Conservation (phyloP, 1,140 invertebrate species). For the Drosophila chauvacae region DNA sequence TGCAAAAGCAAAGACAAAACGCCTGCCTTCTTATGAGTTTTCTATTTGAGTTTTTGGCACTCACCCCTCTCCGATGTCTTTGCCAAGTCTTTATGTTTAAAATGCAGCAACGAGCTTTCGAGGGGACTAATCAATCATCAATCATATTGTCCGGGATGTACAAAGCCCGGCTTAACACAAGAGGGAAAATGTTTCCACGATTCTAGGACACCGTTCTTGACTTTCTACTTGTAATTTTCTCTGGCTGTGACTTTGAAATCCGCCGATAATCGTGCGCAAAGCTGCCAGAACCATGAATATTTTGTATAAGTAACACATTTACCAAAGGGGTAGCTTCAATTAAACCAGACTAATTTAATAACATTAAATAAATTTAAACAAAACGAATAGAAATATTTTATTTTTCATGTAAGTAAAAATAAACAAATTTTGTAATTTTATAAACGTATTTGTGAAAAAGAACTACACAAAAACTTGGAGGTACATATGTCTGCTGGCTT, state of each 20-base stretch:
- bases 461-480: not conserved
- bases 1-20: slow-evolving; percentile 10
- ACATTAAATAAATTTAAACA: not conserved
- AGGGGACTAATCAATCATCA: slow-evolving; percentile 69
- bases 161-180: slow-evolving; percentile 55
- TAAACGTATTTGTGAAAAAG: not conserved
- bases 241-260: slow-evolving; percentile 46
- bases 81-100: slow-evolving; percentile 53
- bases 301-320: slow-evolving; percentile 28
- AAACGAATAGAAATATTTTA: not conserved
- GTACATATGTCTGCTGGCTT: not conserved
- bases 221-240: slow-evolving; percentile 18
- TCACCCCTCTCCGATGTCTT: not conserved
- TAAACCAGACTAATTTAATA: not conserved
- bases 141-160: slow-evolving; percentile 60
- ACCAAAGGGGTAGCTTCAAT: slow-evolving; percentile 17
- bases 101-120: slow-evolving; percentile 26
- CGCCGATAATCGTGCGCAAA: slow-evolving; percentile 33
- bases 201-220: slow-evolving; percentile 21
- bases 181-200: slow-evolving; percentile 44
- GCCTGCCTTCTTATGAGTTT: slow-evolving; percentile 15
- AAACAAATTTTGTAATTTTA: not conserved
- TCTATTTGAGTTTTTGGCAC: slow-evolving; percentile 53
- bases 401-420: not conserved
- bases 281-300: slow-evolving; percentile 21